phyloP scores from a whole-genome alignment of 1,140 invertebrate species.

The Drosophila malerkotliana region DNA sequence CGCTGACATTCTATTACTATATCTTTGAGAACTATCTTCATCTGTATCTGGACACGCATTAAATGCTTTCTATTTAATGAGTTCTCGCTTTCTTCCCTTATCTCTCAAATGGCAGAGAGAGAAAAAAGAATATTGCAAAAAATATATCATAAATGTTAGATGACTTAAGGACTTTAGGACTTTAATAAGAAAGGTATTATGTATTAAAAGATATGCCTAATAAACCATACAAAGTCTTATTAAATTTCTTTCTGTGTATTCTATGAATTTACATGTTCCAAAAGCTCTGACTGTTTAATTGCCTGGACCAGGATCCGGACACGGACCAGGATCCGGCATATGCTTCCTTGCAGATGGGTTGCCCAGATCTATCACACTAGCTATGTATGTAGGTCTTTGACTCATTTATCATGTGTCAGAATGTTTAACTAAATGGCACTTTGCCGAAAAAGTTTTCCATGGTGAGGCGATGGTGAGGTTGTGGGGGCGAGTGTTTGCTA shows the following conservation, averaged over 20 bases:
- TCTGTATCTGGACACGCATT: constrained; percentile 75
- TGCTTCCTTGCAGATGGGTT: constrained; percentile 59
- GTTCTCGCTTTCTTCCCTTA: constrained; percentile 38
- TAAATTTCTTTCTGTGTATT: constrained; percentile 19
- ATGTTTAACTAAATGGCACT: constrained; percentile 78
- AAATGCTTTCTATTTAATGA: constrained; percentile 82
- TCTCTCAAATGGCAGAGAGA: constrained; percentile 1
- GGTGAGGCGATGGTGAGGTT: background rate
- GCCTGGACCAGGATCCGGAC: constrained; percentile 36
- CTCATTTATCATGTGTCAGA: constrained; percentile 82
- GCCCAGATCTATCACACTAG: constrained; percentile 44
- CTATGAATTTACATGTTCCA: constrained; percentile 66
- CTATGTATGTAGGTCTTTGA: constrained; percentile 38
- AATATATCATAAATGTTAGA: background rate
- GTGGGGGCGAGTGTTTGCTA: constrained; percentile 62
- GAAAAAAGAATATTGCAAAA: background rate
- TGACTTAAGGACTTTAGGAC: background rate
- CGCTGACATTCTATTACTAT: constrained; percentile 76
- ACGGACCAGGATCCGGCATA: constrained; percentile 50
- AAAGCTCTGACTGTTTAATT: constrained; percentile 64
- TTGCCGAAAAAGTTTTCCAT: constrained; percentile 68
- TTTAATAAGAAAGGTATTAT: background rate
- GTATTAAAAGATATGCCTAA: too few species aligned
- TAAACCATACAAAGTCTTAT: too few species aligned
- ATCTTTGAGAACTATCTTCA: constrained; percentile 57